Conservation (phyloP, 2,797 vertebrate genomes). For the Amphiprion clarkii region DNA sequence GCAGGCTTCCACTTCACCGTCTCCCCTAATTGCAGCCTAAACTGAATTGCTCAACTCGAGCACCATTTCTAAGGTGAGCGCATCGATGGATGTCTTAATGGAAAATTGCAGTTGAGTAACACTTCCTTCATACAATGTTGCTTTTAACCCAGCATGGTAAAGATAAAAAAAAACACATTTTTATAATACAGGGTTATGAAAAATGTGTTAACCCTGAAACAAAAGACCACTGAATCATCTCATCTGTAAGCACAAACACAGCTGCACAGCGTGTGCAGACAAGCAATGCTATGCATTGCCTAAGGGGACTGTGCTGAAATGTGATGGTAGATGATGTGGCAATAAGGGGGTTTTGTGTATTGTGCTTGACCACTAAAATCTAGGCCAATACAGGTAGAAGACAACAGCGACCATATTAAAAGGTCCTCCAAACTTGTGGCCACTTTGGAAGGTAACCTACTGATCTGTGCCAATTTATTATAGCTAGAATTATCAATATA, state of each 20-base stretch:
- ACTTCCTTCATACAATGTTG: slow-evolving; percentile 35
- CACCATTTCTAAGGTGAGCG: slow-evolving; percentile 56
- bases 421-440: not conserved
- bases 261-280: slow-evolving; percentile 52
- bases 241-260: slow-evolving; percentile 33
- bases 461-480: not conserved
- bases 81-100: slow-evolving; percentile 62
- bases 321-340: slow-evolving; percentile 38
- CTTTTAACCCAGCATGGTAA: slow-evolving; percentile 35
- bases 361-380: slow-evolving; percentile 28
- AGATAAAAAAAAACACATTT: not conserved
- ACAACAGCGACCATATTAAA: not conserved
- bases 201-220: slow-evolving; percentile 31
- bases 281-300: slow-evolving; percentile 42
- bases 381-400: slow-evolving; percentile 7
- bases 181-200: slow-evolving; percentile 25
- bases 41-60: slow-evolving; percentile 59
- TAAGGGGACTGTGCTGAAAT: slow-evolving; percentile 41
- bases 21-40: slow-evolving; percentile 72
- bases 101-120: slow-evolving; percentile 56
- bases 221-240: slow-evolving; percentile 42
- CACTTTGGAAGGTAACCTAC: not conserved
- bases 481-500: not conserved
- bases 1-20: slow-evolving; percentile 63
- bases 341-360: slow-evolving; percentile 27